Base-by-base conservation (phyloP, 2,888 invertebrate species). In the Philaethria dido region DNA sequence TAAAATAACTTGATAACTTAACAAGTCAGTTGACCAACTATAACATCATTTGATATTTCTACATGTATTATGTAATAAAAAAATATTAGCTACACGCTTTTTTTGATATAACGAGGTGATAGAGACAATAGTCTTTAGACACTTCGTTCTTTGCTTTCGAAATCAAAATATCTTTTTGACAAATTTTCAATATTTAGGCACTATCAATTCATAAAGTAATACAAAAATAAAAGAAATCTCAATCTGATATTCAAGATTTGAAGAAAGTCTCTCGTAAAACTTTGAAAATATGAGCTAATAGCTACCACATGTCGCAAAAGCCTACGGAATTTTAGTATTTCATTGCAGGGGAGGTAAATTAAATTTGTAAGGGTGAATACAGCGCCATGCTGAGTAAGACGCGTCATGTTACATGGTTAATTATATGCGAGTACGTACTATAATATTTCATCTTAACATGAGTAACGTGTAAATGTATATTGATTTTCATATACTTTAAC, bases 241-340 rank as follows among this genome's bases (percentile, higher is more conserved):
- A 3, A 20, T 18, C 6, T 16, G 13, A 4, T 36, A 18, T 18
- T 1, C 13, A 55, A 52, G 65, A 65, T 68, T 57, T n/a, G n/a
- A n/a, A n/a, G n/a, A n/a, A n/a, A n/a, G n/a, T 42, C 59, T 47
- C 20, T 16, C 25, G 62, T 22, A 65, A 36, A 29, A 62, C 33
- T 63, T 47, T 42, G 44, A 66, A 66, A 69, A 68, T 64, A 71
- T 73, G 71, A 71, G 61, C 64, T 73, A 69, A 72, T 69, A 69
- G 69, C 69, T 68, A 69, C 45, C 68, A 63, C 65, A 48, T 61
- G 67, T 50, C 61, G 54, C 59, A 63, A 50, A 50, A 50, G 64
- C 45, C 65, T 36, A 45, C 45, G 11, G 16, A 29, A 57, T 76
- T 75, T 74, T 68, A 74, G 76, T 75, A 74, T 71, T 67, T 66